Evolutionary conservation across 2,888 invertebrate genomes (phyloP).

Genomic region (Watsonalla cultraria): DNA sequence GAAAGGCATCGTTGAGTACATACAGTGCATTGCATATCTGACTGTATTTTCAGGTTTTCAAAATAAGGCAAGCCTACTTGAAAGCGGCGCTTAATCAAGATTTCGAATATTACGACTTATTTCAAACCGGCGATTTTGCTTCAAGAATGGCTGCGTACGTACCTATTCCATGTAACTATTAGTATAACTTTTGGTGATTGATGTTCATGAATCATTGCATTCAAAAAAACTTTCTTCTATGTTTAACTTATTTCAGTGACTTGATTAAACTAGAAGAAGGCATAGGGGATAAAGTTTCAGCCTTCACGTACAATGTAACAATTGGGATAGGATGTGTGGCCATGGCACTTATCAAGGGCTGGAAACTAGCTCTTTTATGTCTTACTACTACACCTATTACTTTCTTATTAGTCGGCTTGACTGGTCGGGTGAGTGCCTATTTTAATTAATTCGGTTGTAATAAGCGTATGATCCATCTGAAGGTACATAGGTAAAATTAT

Average conservation of each 20-base stretch:
- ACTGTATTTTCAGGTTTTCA: slow-evolving; percentile 63
- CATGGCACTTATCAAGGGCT: slow-evolving; percentile 85
- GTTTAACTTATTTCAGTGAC: slow-evolving; percentile 69
- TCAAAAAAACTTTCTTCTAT: too few species aligned
- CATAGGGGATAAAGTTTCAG: slow-evolving; percentile 87
- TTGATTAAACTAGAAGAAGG: slow-evolving; percentile 87
- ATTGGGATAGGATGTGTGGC: slow-evolving; percentile 82
- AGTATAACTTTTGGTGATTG: not conserved
- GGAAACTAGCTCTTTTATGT: slow-evolving; percentile 89
- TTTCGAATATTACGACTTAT: slow-evolving; percentile 83
- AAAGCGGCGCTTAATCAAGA: slow-evolving; percentile 83
- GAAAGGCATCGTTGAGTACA: too few species aligned
- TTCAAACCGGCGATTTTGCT: slow-evolving; percentile 84
- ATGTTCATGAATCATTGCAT: not conserved
- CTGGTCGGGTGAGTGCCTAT: slow-evolving; percentile 67
- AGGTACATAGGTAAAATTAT: too few species aligned
- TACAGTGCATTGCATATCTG: not conserved
- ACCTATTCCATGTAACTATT: not conserved
- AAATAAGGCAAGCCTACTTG: slow-evolving; percentile 80
- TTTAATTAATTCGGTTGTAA: too few species aligned
- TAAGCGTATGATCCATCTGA: too few species aligned
- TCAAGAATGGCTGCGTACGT: slow-evolving; percentile 86
- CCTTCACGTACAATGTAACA: slow-evolving; percentile 82
- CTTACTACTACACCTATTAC: slow-evolving; percentile 83
- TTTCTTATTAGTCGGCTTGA: slow-evolving; percentile 79